Conservation (phyloP, 2,888 invertebrate genomes). For the Andricus quercusramuli region DNA sequence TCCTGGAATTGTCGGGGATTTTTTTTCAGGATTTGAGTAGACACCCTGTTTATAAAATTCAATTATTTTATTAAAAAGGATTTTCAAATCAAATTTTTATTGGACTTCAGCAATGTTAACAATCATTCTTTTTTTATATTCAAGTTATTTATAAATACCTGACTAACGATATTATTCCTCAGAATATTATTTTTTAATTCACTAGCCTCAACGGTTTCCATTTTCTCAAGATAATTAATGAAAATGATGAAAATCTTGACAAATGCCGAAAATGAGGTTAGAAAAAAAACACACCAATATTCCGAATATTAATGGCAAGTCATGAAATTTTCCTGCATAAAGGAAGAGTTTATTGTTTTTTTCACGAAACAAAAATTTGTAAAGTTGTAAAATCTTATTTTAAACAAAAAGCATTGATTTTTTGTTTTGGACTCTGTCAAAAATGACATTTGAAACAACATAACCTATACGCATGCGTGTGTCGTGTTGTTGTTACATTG, state of each 20-base stretch:
- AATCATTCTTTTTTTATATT: not conserved
- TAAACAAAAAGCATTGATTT: not conserved
- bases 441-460: not conserved
- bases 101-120: not conserved
- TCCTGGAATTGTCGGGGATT: no score
- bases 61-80: not conserved
- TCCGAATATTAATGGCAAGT: no score
- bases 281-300: not conserved
- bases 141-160: conserved; percentile 24
- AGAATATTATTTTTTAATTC: not conserved
- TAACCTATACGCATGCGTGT: conserved; percentile 7
- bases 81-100: not conserved
- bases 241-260: not conserved
- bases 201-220: not conserved
- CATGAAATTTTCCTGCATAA: not conserved
- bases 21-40: no score
- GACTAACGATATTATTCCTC: conserved; percentile 4
- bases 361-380: not conserved
- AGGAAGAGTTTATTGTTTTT: not conserved
- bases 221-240: not conserved
- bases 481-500: not conserved
- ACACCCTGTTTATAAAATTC: not conserved
- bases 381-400: not conserved
- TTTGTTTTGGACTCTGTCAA: not conserved
- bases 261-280: not conserved